A percentile compares a stretch with the other conserved stretches of the same genome.
phyloP scores from a whole-genome alignment of 2,797 vertebrate species.

The Pseudopleuronectes americanus region DNA sequence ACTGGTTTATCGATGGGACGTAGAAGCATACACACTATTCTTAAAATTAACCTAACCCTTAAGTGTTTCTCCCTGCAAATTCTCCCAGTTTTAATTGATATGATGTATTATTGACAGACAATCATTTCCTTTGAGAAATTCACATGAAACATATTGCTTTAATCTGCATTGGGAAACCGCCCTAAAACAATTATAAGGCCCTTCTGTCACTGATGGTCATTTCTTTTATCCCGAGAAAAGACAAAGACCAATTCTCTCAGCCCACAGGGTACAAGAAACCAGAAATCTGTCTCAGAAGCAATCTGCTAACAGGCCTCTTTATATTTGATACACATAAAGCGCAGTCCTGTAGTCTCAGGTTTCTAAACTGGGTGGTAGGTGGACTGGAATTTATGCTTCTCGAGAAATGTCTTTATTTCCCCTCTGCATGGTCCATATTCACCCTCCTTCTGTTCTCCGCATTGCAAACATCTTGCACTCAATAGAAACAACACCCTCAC shows the following conservation, averaged over 20 bases:
- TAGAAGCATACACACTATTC: background rate
- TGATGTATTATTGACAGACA: background rate
- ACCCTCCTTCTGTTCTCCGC: background rate
- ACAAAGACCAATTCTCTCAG: background rate
- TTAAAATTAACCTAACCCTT: too few relatives aligned
- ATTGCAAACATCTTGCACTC: slow-evolving; percentile 8
- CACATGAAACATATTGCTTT: too few relatives aligned
- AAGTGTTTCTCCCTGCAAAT: too few relatives aligned
- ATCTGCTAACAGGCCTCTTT: background rate
- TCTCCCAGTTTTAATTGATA: too few relatives aligned
- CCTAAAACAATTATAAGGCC: too few relatives aligned
- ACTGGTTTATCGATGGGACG: slow-evolving; percentile 6
- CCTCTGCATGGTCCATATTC: background rate
- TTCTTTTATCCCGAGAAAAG: background rate
- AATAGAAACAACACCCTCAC: slow-evolving; percentile 6
- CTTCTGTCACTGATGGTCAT: background rate
- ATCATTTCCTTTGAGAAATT: background rate
- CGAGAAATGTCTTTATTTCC: background rate
- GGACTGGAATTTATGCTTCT: background rate
- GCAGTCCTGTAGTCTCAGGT: background rate
- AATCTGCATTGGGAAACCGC: too few relatives aligned
- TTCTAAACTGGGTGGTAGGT: background rate
- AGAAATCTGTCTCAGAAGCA: background rate
- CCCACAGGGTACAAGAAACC: slow-evolving; percentile 2
- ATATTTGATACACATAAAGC: background rate